Evolutionary conservation across 2,113 vertebrate species (phyloP), one percentile per base, ranked within the genome.

Genomic region (Delphinus delphis): DNA sequence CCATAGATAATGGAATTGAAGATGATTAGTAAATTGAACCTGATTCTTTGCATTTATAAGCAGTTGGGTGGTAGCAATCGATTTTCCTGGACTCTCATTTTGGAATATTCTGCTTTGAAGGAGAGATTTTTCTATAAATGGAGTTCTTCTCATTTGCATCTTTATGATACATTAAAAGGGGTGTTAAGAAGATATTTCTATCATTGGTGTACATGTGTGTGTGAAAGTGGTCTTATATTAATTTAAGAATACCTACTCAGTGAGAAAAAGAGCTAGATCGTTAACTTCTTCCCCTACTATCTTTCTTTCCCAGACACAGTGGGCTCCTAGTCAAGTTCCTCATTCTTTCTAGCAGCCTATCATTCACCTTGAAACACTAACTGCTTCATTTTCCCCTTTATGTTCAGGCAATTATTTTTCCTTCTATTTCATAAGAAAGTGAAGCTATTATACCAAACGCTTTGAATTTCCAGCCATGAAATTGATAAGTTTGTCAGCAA

Each of bases 1-100:
- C 36, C n/a, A 68, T 82, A 55, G n/a, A 28, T 92, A 89, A 83
- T 65, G 11, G 20, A 90, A 73, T 87, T 92, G 38, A 71, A 77
- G 36, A 47, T 90, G 71, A 70, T 74, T 76, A 92, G 84, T 55
- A 93, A 94, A 55, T 44, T 93, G 82, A 97, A 93, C 21, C 38
- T 62, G 28, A 65, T 84, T 82, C 12, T 92, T 38, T 93, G 47
- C 18, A 87, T 95, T 93, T 88, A 80, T 77, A 96, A 96, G 44
- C 26, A 90, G 36, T 80, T 96, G 41, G 1, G 13, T 89, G 12
- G 47, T 53, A 83, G 58, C 38, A 55, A 33, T 58, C 68, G 67
- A 36, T 60, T 63, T 70, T 89, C 17, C 50, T 67, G 28, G 60
- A 79, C 14, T 92, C 23, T 95, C 33, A 73, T 74, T 90, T 55